phyloP scores from a whole-genome alignment of 2,888 invertebrate species.

The Pteria penguin region DNA sequence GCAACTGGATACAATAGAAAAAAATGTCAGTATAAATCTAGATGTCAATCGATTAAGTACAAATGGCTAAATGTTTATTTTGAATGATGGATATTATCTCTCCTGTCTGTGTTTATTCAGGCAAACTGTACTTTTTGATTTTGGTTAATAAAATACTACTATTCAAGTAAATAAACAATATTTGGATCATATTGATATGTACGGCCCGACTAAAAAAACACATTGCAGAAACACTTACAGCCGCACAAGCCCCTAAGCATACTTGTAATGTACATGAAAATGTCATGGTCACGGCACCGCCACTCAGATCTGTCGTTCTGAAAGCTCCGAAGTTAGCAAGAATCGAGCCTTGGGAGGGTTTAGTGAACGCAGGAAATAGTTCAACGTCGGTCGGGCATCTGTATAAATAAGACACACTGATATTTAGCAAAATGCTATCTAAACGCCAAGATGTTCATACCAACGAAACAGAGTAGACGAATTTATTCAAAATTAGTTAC shows the following conservation, averaged over 20 bases:
- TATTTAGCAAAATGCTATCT: too few relatives aligned
- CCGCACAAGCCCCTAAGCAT: constrained; percentile 50
- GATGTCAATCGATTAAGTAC: too few relatives aligned
- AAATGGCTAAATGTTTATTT: too few relatives aligned
- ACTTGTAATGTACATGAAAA: constrained; percentile 59
- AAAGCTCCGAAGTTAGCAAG: constrained; percentile 55
- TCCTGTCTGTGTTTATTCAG: too few relatives aligned
- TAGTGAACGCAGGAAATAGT: constrained; percentile 51
- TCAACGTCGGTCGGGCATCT: constrained; percentile 56
- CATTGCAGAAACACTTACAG: constrained; percentile 45
- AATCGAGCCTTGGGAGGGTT: constrained; percentile 48
- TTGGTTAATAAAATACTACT: too few relatives aligned
- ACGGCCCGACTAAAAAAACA: neutral
- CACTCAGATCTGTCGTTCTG: constrained; percentile 55
- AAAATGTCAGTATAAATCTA: too few relatives aligned
- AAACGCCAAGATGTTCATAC: too few relatives aligned
- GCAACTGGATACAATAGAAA: too few relatives aligned
- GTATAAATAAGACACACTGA: constrained; percentile 10
- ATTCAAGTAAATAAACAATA: neutral
- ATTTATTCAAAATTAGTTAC: too few relatives aligned
- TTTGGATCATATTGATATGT: neutral
- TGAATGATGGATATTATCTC: too few relatives aligned
- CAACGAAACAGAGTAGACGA: too few relatives aligned
- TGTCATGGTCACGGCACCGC: constrained; percentile 51
- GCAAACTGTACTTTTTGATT: too few relatives aligned